Evolutionary conservation across 2,113 vertebrate species (phyloP).

Genomic region (Pionites leucogaster): DNA sequence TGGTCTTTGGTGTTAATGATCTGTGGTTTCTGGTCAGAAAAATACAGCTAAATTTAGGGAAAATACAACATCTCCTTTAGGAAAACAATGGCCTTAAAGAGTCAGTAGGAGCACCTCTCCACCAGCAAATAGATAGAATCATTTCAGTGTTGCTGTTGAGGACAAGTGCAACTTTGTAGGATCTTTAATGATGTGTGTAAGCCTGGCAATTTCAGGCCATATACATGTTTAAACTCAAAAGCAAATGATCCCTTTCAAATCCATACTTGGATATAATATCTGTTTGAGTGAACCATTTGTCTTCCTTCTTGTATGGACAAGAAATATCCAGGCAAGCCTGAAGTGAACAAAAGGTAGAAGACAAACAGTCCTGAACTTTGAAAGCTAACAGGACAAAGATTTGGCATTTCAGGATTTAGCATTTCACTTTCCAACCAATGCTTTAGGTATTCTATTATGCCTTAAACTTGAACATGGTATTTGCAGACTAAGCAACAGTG

Average conservation of each 20-base stretch:
- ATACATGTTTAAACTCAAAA: not conserved
- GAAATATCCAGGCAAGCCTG: not conserved
- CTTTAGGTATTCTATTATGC: not conserved
- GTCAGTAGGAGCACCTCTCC: not conserved
- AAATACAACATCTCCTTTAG: not conserved
- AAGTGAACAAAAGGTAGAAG: not conserved
- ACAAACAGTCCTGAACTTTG: not conserved
- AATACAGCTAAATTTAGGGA: too few relatives aligned
- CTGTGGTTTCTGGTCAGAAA: not conserved
- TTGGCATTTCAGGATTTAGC: not conserved
- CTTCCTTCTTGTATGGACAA: not conserved
- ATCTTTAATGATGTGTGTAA: not conserved
- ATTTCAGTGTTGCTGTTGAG: not conserved
- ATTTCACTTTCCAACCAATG: not conserved
- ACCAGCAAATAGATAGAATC: not conserved
- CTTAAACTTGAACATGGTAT: not conserved
- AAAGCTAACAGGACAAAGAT: not conserved
- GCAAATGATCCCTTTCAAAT: not conserved
- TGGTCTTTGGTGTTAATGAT: not conserved
- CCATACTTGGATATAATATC: accelerated
- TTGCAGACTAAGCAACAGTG: not conserved
- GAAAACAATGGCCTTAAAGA: not conserved
- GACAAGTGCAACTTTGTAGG: not conserved
- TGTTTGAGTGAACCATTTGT: not conserved
- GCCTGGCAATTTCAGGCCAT: not conserved